Evolutionary conservation across 2,797 vertebrate genomes (phyloP).

Genomic region (Darevskia nairensis): DNA sequence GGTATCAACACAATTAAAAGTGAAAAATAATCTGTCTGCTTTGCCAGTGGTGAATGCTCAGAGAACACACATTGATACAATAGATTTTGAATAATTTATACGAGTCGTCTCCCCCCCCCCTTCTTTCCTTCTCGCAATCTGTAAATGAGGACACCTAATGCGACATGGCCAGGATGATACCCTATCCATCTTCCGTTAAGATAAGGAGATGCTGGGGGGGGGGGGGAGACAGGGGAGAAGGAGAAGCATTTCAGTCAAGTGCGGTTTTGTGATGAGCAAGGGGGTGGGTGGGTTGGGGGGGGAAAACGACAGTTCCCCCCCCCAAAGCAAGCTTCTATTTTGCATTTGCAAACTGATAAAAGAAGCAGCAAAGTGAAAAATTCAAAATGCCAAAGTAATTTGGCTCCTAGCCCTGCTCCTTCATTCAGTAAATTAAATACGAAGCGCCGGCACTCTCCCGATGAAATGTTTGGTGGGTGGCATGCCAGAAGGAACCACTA

Average conservation of each 20-base stretch:
- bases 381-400: conserved; percentile 60
- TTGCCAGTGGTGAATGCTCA: conserved; percentile 83
- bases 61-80: conserved; percentile 84
- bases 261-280: conserved; percentile 6
- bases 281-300: neutral
- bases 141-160: conserved; percentile 92
- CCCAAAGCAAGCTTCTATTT: conserved; percentile 34
- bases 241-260: conserved; percentile 25
- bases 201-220: conserved; percentile 90
- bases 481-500: neutral
- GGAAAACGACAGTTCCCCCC: conserved; percentile 74
- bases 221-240: conserved; percentile 68
- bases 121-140: conserved; percentile 88
- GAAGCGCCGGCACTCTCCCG: conserved; percentile 35
- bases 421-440: conserved; percentile 41
- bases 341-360: conserved; percentile 41
- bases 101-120: conserved; percentile 57
- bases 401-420: conserved; percentile 31
- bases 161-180: conserved; percentile 78
- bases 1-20: conserved; percentile 92
- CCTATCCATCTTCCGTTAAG: conserved; percentile 88
- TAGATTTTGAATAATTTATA: conserved; percentile 88
- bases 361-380: conserved; percentile 55
- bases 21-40: conserved; percentile 88
- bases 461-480: conserved; percentile 21